Evolutionary conservation across 1,140 invertebrate species (phyloP), one percentile per base, ranked within the genome.

Genomic region (Nylanderia fulva): DNA sequence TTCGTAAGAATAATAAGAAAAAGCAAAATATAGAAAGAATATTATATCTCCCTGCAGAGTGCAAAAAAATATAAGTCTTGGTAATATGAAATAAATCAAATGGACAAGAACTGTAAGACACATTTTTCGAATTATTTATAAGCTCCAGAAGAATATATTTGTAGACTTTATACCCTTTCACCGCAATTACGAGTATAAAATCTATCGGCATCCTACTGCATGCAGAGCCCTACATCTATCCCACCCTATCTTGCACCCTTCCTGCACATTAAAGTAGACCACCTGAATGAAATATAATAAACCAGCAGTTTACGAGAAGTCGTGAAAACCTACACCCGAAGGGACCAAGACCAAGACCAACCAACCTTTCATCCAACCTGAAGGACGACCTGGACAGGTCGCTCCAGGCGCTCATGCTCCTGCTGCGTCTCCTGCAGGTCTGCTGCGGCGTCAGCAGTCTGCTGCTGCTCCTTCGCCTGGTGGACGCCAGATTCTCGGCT

Each of bases 361-460:
- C 75, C 64, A 86, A 97, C 97, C 97, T 97, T 94, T 98, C 97
- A 90, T 98, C 97, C 88, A 97, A 96, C 90, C 96, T 96, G 95
- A 97, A 97, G 89, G 97, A 97, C 72, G 97, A 97, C 61, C 97
- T 95, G 86, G 97, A 97, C 91, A 98, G 96, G 91, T 98, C 97
- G 92, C 97, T 97, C 97, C 97, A 98, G 4, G 97, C 97, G 90
- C 97, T 98, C 97, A 98, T 97, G 84, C 97, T 97, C n/a, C 97
- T 90, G 91, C 96, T 95, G 80, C 97, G 90, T 91, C 96, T 93
- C 87, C 96, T 89, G 86, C 93, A 93, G 90, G 94, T 95, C 92
- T 92, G 84, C 84, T 92, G 91, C 0, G 91, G 88, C 86, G 93
- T 88, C 29, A 94, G 93, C 85, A 94, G 85, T 74, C 94, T 92